Percentiles rank a stretch among this genome's conserved stretches.
Conservation (phyloP, 1,140 invertebrate species). For the Caenorhabditis remanei region DNA sequence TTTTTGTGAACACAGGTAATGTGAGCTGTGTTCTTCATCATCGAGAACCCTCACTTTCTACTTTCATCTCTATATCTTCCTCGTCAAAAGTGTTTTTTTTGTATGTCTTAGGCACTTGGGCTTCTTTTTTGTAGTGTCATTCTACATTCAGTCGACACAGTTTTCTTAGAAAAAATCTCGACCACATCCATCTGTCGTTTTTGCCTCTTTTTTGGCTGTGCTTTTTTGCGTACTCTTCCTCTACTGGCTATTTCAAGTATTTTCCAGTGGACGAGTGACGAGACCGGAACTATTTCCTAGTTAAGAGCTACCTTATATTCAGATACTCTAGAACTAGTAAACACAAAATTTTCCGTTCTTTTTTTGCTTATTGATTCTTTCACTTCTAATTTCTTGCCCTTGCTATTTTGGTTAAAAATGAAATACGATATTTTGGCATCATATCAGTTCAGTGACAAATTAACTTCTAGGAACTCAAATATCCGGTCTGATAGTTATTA, state of each 20-base stretch:
- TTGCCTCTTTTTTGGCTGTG: background rate
- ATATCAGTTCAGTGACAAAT: background rate
- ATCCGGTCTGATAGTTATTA: conserved; percentile 5
- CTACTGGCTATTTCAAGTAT: conserved; percentile 8
- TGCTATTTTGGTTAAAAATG: background rate
- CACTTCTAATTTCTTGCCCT: background rate
- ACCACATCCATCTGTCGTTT: background rate
- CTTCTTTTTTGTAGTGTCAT: background rate
- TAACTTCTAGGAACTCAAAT: background rate
- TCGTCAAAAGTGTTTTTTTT: background rate
- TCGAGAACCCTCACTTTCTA: background rate
- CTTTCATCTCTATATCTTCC: background rate
- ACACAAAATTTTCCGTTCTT: background rate
- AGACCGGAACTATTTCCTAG: conserved; percentile 9
- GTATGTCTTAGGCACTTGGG: background rate
- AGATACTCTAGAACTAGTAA: background rate
- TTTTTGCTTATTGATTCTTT: background rate
- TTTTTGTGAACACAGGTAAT: background rate
- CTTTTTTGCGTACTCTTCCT: background rate
- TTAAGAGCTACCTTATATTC: background rate
- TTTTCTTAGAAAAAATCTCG: conserved; percentile 11
- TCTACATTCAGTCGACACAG: conserved; percentile 31
- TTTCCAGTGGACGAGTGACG: background rate
- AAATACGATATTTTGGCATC: background rate
- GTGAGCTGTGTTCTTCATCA: background rate